Evolutionary conservation across 2,797 vertebrate species (phyloP).

Genomic region (Spea hammondii): DNA sequence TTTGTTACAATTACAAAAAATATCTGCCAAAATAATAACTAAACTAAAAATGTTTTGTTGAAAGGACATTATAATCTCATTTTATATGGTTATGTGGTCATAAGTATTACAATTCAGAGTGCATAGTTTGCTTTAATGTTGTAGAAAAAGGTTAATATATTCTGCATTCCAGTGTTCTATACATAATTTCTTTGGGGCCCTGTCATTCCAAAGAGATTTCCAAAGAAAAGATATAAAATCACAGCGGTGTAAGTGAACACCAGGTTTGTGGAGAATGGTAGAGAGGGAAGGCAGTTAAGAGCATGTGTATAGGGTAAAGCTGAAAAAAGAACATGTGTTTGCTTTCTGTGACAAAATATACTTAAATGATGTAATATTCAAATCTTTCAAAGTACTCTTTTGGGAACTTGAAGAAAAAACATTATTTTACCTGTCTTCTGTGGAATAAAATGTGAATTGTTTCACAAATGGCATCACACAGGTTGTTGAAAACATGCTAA

Average conservation of each 20-base stretch:
- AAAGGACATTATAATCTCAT: constrained; percentile 3
- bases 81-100: not conserved
- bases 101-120: not conserved
- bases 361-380: too few species aligned
- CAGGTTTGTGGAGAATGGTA: constrained; percentile 9
- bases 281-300: constrained; percentile 25
- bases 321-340: too few species aligned
- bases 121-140: not conserved
- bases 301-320: too few species aligned
- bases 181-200: not conserved
- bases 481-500: too few species aligned
- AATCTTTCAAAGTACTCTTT: too few species aligned
- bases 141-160: not conserved
- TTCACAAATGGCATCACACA: too few species aligned
- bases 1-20: not conserved
- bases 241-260: constrained; percentile 15
- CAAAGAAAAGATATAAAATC: constrained; percentile 24
- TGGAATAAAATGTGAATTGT: too few species aligned
- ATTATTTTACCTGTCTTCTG: too few species aligned
- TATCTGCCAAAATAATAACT: not conserved
- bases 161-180: not conserved
- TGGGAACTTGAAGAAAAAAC: too few species aligned
- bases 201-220: too few species aligned
- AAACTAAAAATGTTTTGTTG: not conserved
- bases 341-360: too few species aligned